Evolutionary conservation across 2,888 invertebrate genomes (phyloP), one percentile per base, ranked within the genome.

Genomic region (Eupithecia dodoneata): DNA sequence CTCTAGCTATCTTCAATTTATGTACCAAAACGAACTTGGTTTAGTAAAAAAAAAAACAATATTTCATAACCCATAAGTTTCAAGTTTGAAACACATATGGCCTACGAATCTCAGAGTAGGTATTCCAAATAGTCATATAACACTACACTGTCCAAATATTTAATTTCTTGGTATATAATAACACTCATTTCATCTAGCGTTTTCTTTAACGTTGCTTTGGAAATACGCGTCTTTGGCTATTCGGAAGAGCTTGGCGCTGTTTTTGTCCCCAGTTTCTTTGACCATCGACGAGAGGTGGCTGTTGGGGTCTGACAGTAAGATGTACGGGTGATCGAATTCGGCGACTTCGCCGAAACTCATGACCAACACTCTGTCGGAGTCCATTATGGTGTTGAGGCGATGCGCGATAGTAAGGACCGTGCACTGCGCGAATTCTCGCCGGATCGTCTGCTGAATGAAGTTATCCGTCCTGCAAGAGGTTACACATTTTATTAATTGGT

Each of bases 401-500:
- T 99, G 99, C 12, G 99, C 99, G 70, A 99, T 98, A 0, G 98
- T 99, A 15, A 99, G 91, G 4, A 99, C 98, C 0, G 98, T 98
- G 88, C 98, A 98, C 1, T 96, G 91, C 10, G 95, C 94, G 87
- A 99, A 99, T 89, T 97, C 97, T 13, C 95, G 95, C 42, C 98
- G 95, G 67, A 98, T 98, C 0, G 98, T 98, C 85, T 96, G 95
- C 89, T 98, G 98, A 84, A 98, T 98, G 78, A 98, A 95, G 18
- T 95, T 96, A 90, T 98, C 98, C 18, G 98, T 98, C 84, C 95
- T 95, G 88, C 42, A 86, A 87, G 75, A 71, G 65, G 77, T 72
- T 30, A 71, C 42, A 30, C 3, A 2, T 6, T 59, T 2, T n/a
- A 59, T 15, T n/a, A 0, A 6, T n/a, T n/a, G 0, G 10, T 63